These are phyloP conservation scores for Brienomyrus longianalis DNA, from an alignment of 2,113 vertebrate species.

Conservation along the genomic window DNA sequence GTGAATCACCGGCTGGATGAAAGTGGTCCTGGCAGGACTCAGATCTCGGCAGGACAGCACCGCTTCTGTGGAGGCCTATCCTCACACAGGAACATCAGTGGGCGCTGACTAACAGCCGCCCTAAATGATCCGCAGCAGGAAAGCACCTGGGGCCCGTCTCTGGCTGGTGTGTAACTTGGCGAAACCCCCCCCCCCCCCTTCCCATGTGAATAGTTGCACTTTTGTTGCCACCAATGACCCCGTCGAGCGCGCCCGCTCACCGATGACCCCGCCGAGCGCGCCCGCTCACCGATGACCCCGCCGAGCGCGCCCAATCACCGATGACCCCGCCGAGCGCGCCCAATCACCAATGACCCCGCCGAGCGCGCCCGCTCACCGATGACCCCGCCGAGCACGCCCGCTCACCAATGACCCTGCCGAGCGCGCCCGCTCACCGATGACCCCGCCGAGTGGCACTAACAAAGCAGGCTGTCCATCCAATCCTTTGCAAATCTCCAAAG, in stretches of 20 bases:
- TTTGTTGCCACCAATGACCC: background rate
- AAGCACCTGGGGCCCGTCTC: background rate
- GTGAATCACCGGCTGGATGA: background rate
- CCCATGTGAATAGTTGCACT: background rate
- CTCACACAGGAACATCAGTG: background rate
- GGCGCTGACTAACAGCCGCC: background rate
- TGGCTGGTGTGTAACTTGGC: background rate
- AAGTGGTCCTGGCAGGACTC: background rate
- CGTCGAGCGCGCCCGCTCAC: too few relatives aligned
- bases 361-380: too few relatives aligned
- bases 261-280: background rate
- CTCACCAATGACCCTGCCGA: too few relatives aligned
- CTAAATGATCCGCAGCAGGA: background rate
- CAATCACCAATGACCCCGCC: too few relatives aligned
- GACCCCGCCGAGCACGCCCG: too few relatives aligned
- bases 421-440: too few relatives aligned
- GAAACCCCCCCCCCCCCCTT: background rate
- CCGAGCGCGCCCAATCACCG: too few relatives aligned
- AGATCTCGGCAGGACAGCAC: background rate
- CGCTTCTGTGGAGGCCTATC: background rate
- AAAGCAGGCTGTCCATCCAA: background rate
- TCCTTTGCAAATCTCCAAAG: background rate
- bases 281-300: too few relatives aligned
- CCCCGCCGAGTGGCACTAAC: conserved; percentile 3
- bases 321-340: too few relatives aligned